Percentiles rank a stretch among this genome's conserved stretches.
Evolutionary conservation across 2,113 vertebrate species (phyloP).

Genomic region (Cyanocitta stelleri): DNA sequence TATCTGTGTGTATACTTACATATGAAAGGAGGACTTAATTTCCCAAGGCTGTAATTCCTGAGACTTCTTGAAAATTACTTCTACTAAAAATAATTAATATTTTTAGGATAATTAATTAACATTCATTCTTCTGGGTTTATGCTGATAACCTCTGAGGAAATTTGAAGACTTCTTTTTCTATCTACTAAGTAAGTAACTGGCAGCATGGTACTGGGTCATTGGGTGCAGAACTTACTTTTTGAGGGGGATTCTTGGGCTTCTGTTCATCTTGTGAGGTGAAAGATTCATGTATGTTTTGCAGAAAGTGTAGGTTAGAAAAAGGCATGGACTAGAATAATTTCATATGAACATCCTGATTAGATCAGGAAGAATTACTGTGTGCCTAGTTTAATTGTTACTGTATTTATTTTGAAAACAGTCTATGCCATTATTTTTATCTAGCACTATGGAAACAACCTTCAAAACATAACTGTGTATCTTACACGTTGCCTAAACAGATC

Average conservation of each 20-base stretch:
- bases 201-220: background rate
- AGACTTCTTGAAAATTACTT: conserved; percentile 5
- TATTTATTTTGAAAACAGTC: conserved; percentile 22
- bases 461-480: background rate
- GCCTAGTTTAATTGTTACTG: background rate
- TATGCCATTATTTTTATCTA: conserved; percentile 3
- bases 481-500: background rate
- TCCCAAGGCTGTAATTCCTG: background rate
- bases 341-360: background rate
- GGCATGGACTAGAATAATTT: background rate
- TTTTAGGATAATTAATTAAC: conserved; percentile 35
- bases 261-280: background rate
- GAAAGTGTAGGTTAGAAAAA: background rate
- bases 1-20: background rate
- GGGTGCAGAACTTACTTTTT: background rate
- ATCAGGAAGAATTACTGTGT: background rate
- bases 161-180: background rate
- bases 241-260: background rate
- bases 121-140: background rate
- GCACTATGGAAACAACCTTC: conserved; percentile 5
- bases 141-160: background rate
- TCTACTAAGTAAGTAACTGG: background rate
- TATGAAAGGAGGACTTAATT: background rate
- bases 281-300: background rate
- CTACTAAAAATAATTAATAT: conserved; percentile 16